A percentile compares a stretch with the other conserved stretches of the same genome.
Conservation (phyloP, 2,888 invertebrate genomes). For the Panzeria rudis region DNA sequence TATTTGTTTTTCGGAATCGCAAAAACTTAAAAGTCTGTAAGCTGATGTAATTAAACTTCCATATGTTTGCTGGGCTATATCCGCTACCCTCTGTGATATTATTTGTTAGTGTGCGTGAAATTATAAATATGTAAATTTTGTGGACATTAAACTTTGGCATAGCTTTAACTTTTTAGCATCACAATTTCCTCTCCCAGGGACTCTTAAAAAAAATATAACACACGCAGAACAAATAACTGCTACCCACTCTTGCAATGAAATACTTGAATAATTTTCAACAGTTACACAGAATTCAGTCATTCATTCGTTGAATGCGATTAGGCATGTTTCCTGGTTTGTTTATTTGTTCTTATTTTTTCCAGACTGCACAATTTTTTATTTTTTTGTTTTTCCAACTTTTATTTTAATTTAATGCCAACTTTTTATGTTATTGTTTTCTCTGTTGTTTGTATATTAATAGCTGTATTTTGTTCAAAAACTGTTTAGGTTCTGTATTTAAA, state of each 20-base stretch:
- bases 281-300: conserved; percentile 11
- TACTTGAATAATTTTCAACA: conserved; percentile 40
- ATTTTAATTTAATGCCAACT: conserved; percentile 12
- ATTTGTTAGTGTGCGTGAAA: not conserved
- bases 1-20: too few species aligned
- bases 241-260: conserved; percentile 2
- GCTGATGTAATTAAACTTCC: not conserved
- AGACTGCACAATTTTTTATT: not conserved
- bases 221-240: not conserved
- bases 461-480: not conserved
- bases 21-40: not conserved
- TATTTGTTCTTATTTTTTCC: conserved; percentile 68
- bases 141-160: conserved; percentile 41
- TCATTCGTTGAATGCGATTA: conserved; percentile 77
- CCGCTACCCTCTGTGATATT: not conserved
- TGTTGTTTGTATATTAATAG: not conserved
- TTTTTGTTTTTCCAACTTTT: conserved; percentile 1
- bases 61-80: not conserved
- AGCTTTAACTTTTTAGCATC: conserved; percentile 37
- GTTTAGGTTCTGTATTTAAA: not conserved
- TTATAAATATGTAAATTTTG: conserved; percentile 48
- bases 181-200: not conserved
- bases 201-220: not conserved
- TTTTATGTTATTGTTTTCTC: not conserved
- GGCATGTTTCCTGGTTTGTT: conserved; percentile 79